Evolutionary conservation across 2,888 invertebrate species (phyloP), one percentile per base, ranked within the genome.

Genomic region (Flexamia atlantica): DNA sequence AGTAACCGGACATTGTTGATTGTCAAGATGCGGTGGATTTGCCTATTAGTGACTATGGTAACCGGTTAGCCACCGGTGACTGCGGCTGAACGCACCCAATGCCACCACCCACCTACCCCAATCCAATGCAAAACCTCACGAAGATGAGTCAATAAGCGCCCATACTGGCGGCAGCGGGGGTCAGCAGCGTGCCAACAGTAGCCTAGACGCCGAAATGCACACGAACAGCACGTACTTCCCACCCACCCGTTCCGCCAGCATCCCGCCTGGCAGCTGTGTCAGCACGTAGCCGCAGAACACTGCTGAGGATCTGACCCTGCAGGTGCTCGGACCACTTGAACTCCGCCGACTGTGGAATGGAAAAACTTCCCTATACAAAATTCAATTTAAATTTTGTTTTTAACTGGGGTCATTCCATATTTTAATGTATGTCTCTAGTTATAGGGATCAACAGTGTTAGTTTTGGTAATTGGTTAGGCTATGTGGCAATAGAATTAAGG

Each of bases 311-410:
- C 91, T 88, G 64, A 90, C 84, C 0, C 86, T 90, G 90, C 2
- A 86, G 92, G 83, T 92, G 90, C 89, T 94, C 93, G 81, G 92
- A 92, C 96, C 96, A 96, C 50, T 93, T 92, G 89, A 93, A 95
- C 84, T 91, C 91, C n/a, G 82, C 79, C 76, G 82, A 82, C 84
- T 84, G 84, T 9, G 76, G 76, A 30, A 57, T n/a, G n/a, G n/a
- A n/a, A n/a, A n/a, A n/a, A n/a, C n/a, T n/a, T n/a, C n/a, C n/a
- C n/a, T n/a, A n/a, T n/a, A n/a, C n/a, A n/a, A n/a, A n/a, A n/a
- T n/a, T n/a, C n/a, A n/a, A n/a, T n/a, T n/a, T n/a, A n/a, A n/a
- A n/a, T n/a, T n/a, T n/a, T n/a, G n/a, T n/a, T n/a, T n/a, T n/a
- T n/a, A n/a, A n/a, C n/a, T n/a, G n/a, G n/a, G n/a, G n/a, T n/a